Base-by-base conservation (phyloP, 2,113 vertebrate genomes). In the Lucifuga dentata region DNA sequence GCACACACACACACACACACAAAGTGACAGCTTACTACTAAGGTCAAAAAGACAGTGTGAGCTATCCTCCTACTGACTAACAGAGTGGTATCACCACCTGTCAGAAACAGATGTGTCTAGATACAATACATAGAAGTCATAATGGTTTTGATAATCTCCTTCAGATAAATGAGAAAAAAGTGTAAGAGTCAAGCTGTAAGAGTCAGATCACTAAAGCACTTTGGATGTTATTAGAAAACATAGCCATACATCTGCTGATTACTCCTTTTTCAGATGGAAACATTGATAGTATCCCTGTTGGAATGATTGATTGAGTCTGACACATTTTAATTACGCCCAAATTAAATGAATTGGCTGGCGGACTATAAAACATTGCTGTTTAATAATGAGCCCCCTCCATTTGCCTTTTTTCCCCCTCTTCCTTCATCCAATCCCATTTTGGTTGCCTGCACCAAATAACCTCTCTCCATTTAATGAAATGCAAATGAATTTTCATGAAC, bases 401-500 rank as follows among this genome's bases (percentile, higher is more conserved):
- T 81, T 63, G 67, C 77, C 67, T 86, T 86, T 84, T 68, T 23
- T 40, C 10, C 2, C 36, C 16, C 5, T 45, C 61, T 60, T 56
- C 63, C 82, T 76, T 85, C 82, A 89, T 88, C 86, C 88, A 91
- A 89, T 90, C 83, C 85, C 81, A 88, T 90, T 89, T 87, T 80
- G 82, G 75, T 81, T 59, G 83, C 84, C 88, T 56, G 60, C 73
- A 80, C 88, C 77, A 89, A 90, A 89, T 91, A 89, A 90, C 88
- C 90, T 90, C 90, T 90, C 85, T 87, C 84, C 52, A 49, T 90
- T 90, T 91, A 91, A 91, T 91, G 88, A 91, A 89, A 91, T 91
- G 90, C 89, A 91, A 90, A 91, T 91, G 79, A 91, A 90, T 90
- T 91, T 90, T 89, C 89, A 90, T 90, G 90, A 91, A 91, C 89